Evolutionary conservation across 64 coral and sea anemone species (phyloP).

Genomic region (Pocillopora damicornis): DNA sequence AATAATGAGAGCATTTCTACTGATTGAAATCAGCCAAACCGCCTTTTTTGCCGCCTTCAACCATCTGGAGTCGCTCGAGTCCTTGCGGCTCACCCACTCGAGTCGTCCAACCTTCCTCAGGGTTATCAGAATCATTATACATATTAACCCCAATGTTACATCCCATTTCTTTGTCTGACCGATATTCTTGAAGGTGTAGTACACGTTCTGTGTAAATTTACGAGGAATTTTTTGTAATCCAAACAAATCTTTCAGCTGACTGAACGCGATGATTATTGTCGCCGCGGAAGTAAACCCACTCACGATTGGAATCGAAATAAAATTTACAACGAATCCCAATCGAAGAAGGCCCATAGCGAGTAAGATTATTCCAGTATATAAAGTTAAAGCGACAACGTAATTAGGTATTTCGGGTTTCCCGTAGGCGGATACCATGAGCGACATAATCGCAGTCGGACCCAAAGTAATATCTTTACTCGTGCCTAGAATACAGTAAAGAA

Average conservation of each 20-base stretch:
- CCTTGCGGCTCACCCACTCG: conserved; percentile 53
- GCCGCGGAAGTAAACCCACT: conserved; percentile 91
- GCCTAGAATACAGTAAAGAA: conserved; percentile 83
- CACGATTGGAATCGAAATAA: conserved; percentile 88
- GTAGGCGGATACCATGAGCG: conserved; percentile 86
- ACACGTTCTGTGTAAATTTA: conserved; percentile 59
- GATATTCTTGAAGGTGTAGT: conserved; percentile 78
- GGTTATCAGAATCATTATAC: conserved; percentile 55
- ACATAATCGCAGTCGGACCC: conserved; percentile 88
- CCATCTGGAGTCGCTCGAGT: conserved; percentile 37
- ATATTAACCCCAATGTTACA: conserved; percentile 74
- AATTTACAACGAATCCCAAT: conserved; percentile 87
- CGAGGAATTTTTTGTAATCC: conserved; percentile 80
- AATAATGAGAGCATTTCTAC: conserved; percentile 80
- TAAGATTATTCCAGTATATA: conserved; percentile 75
- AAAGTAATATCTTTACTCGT: conserved; percentile 92
- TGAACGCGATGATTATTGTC: conserved; percentile 83
- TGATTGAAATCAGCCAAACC: conserved; percentile 71
- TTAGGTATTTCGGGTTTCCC: conserved; percentile 63
- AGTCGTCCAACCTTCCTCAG: conserved; percentile 60
- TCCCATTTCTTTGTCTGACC: conserved; percentile 85
- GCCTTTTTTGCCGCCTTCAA: conserved; percentile 62
- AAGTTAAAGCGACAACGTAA: conserved; percentile 62
- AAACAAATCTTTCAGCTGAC: conserved; percentile 87
- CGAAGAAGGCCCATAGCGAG: conserved; percentile 89